These are phyloP conservation scores for Germaria angustata DNA, from an alignment of 2,888 invertebrate species.

Conservation along the genomic window DNA sequence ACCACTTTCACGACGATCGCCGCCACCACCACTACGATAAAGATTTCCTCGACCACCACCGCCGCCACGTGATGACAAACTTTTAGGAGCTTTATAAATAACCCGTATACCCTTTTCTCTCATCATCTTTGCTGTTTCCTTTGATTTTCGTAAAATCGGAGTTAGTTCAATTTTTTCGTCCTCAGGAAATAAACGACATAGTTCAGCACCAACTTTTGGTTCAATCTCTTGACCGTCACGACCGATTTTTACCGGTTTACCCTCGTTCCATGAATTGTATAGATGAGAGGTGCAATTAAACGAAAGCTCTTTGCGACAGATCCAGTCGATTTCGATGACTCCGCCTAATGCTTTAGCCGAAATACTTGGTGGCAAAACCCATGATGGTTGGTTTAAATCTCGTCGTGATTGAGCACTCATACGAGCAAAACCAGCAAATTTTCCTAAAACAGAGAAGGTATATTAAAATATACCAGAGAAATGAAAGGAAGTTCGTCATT, in stretches of 20 bases:
- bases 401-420: constrained; percentile 92
- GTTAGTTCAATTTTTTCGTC: constrained; percentile 95
- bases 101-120: constrained; percentile 80
- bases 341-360: constrained; percentile 96
- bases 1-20: constrained; percentile 80
- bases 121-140: constrained; percentile 88
- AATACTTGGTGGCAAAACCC: constrained; percentile 96
- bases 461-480: too few relatives aligned
- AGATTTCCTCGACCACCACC: constrained; percentile 80
- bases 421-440: constrained; percentile 96
- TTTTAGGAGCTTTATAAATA: constrained; percentile 81
- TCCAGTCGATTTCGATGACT: constrained; percentile 98
- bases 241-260: constrained; percentile 99
- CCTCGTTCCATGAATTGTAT: constrained; percentile 98
- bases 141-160: constrained; percentile 90
- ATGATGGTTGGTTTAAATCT: constrained; percentile 93
- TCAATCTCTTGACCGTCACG: constrained; percentile 99
- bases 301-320: constrained; percentile 95
- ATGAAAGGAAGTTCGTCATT: too few relatives aligned
- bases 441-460: constrained; percentile 80
- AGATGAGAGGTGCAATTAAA: constrained; percentile 95
- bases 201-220: constrained; percentile 95
- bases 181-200: constrained; percentile 94
- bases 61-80: constrained; percentile 78
- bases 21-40: constrained; percentile 74